Base-by-base conservation (phyloP, 1,140 invertebrate genomes). In the Acyrthosiphon pisum region DNA sequence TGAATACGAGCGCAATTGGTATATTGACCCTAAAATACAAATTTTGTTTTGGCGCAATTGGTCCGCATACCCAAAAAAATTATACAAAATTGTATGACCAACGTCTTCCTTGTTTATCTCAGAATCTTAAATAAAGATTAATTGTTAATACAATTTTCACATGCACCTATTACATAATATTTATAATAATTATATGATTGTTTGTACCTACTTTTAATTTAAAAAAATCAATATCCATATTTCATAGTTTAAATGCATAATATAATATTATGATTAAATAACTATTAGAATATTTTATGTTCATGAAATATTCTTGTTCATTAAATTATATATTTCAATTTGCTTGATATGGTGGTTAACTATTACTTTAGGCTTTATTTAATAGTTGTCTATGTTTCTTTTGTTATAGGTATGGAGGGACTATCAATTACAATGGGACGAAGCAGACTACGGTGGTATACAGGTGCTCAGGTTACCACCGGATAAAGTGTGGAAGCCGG, bases 401-500 rank as follows among this genome's bases (percentile, higher is more conserved):
- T 90, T 90, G 37, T 94, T 94, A 50, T 95, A 97, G 97, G 96
- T 98, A 92, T 99, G 99, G 99, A 97, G 97, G 95, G 99, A 99
- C 95, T 99, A 99, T 95, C 99, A 99, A 95, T 96, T 99, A 94
- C 97, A 97, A 95, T 99, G 99, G 99, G 98, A 99, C 95, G 98
- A 99, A 94, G 98, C 98, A 91, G 98, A 99, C 95, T 99, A 99
- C 95, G 99, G 99, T 89, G 98, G 99, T 86, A 99, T 99, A 94
- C 97, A 97, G 50, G 98, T 99, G 41, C 96, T 99, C 68, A 97
- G 99, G 94, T 96, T 99, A 94, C 98, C 98, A 44, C 99, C 99
- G 41, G 99, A 99, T 95, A 99, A 99, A 97, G 99, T 99, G 93
- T 99, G 99, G 99, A 99, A 99, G 95, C 99, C 99, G 9, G 99